These are phyloP conservation scores for Schizothorax lantsangensis DNA, from an alignment of 2,797 vertebrate genomes.

Conservation along the genomic window DNA sequence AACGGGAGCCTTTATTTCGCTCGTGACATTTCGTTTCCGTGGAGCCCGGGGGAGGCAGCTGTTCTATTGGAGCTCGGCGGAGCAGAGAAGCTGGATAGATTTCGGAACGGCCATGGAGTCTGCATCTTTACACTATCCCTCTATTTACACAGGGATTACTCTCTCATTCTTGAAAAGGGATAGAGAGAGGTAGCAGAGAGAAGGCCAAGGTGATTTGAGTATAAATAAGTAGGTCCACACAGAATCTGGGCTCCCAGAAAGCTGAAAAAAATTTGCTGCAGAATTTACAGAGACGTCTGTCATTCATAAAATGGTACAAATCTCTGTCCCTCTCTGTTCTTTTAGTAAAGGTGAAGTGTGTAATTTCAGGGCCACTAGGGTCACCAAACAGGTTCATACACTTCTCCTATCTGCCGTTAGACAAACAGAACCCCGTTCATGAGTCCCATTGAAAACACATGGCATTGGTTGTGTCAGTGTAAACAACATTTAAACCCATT, in stretches of 20 bases:
- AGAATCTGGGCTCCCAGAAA: not conserved
- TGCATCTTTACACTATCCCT: conserved; percentile 31
- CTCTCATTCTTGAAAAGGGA: conserved; percentile 17
- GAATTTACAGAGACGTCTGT: not conserved
- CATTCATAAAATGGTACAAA: not conserved
- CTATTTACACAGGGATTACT: conserved; percentile 49
- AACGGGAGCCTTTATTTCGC: conserved; percentile 57
- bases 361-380: not conserved
- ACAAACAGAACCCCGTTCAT: not conserved
- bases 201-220: not conserved
- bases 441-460: not conserved
- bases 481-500: not conserved
- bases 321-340: not conserved
- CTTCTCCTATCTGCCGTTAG: not conserved
- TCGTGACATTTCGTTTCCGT: conserved; percentile 58
- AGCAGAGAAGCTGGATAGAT: conserved; percentile 44
- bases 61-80: conserved; percentile 42
- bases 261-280: not conserved
- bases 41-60: conserved; percentile 26
- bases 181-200: conserved; percentile 29
- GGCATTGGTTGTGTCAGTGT: not conserved
- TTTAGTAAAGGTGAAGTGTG: not conserved
- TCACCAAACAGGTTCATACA: not conserved
- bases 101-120: conserved; percentile 39
- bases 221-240: not conserved